Conservation (phyloP, 2,113 vertebrate genomes). For the Pangasianodon hypophthalmus region DNA sequence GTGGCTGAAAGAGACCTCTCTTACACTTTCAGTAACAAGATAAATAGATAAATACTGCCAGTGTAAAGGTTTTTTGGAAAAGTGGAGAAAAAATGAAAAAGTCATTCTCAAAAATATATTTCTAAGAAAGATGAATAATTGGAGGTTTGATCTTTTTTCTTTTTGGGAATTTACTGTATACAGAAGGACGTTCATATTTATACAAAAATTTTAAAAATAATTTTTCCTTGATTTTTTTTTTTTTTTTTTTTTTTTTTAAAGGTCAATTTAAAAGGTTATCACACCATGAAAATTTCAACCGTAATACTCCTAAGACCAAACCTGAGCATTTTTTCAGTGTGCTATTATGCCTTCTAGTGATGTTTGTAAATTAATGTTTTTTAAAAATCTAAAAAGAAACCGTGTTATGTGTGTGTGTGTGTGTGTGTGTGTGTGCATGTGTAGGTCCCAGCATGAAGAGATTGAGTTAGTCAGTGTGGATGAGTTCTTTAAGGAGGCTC, state of each 20-base stretch:
- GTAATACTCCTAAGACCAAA: neutral
- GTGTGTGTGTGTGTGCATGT: neutral
- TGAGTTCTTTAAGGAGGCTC: slow-evolving; percentile 90
- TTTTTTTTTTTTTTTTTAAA: neutral
- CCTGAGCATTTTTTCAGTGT: neutral
- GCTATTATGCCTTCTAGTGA: neutral
- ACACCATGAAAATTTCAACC: neutral
- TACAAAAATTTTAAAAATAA: neutral
- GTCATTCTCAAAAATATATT: neutral
- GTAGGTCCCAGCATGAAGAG: slow-evolving; percentile 95
- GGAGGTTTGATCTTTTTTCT: neutral
- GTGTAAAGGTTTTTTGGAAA: neutral
- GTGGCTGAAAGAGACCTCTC: neutral
- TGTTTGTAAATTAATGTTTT: neutral
- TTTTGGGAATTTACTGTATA: neutral
- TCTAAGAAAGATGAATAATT: neutral
- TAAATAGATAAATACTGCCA: neutral
- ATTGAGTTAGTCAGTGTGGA: slow-evolving; percentile 90
- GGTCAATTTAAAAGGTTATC: neutral
- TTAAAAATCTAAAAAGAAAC: neutral
- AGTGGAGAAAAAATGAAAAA: neutral
- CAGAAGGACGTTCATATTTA: neutral
- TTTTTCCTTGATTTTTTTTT: neutral
- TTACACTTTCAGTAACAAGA: neutral
- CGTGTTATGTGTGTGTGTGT: too few relatives aligned